Evolutionary conservation across 2,113 vertebrate genomes (phyloP).

Genomic region (human (Homo sapiens)): GRCh38 chr4:24274001-24274500

Average conservation of each 20-base stretch:
- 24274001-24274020: too few relatives aligned
- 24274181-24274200: neutral
- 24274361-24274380: neutral
- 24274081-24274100: slow-evolving; percentile 25
- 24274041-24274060: neutral
- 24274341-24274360: neutral
- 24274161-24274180: slow-evolving; percentile 39
- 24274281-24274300: neutral
- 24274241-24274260: neutral
- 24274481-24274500: neutral
- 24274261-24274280: neutral
- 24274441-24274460: neutral
- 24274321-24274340: neutral
- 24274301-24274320: neutral
- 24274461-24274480: neutral
- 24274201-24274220: neutral
- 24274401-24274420: neutral
- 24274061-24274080: neutral
- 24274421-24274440: neutral
- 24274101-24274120: slow-evolving; percentile 35
- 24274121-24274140: slow-evolving; percentile 22
- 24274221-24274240: neutral
- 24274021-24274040: too few relatives aligned
- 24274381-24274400: neutral
- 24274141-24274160: neutral